A percentile compares a stretch with the other conserved stretches of the same genome.
Conservation (phyloP, 2,113 vertebrate genomes). For the Brienomyrus longianalis region DNA sequence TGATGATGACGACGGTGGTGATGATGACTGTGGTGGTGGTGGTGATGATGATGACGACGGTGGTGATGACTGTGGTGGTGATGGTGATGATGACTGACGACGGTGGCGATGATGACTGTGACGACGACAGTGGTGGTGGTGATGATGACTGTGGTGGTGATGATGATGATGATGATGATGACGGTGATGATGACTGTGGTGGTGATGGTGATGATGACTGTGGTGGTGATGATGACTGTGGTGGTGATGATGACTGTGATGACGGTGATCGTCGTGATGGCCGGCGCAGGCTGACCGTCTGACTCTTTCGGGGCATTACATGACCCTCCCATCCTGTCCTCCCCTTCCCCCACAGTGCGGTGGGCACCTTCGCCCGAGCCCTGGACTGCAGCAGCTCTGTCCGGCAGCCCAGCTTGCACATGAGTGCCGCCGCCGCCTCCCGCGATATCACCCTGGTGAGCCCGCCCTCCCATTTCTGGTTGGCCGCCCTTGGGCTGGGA, state of each 20-base stretch:
- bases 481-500: not conserved
- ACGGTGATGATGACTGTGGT: not conserved
- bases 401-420: slow-evolving; percentile 71
- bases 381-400: slow-evolving; percentile 75
- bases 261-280: not conserved
- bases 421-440: slow-evolving; percentile 71
- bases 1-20: no score
- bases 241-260: not conserved
- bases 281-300: not conserved
- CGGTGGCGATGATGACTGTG: no score
- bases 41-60: no score
- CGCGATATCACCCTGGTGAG: slow-evolving; percentile 69
- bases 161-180: not conserved
- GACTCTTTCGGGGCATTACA: not conserved
- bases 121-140: no score
- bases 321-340: not conserved
- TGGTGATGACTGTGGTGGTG: no score
- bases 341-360: slow-evolving; percentile 47
- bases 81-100: no score
- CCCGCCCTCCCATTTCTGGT: not conserved
- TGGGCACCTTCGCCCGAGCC: slow-evolving; percentile 68
- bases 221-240: not conserved
- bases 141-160: no score
- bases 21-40: no score
- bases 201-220: not conserved